Conservation (phyloP, 2,797 vertebrate genomes). For the Lagorchestes hirsutus region DNA sequence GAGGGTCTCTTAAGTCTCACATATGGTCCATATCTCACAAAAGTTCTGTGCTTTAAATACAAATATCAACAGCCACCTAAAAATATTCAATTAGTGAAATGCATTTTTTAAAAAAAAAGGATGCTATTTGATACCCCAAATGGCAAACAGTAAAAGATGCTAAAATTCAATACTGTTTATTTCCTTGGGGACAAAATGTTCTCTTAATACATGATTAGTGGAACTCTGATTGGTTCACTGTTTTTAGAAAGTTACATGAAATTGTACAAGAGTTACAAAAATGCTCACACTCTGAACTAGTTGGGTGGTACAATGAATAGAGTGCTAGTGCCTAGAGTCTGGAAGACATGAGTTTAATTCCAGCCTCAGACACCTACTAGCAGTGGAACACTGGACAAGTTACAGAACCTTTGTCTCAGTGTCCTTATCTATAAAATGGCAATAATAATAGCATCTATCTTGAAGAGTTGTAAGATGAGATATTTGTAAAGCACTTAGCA, state of each 20-base stretch:
- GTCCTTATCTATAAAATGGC: background rate
- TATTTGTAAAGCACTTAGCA: background rate
- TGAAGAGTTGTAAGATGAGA: background rate
- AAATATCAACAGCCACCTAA: background rate
- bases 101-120: background rate
- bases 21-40: background rate
- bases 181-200: background rate
- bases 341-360: background rate
- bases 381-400: background rate
- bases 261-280: background rate
- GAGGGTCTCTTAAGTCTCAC: background rate
- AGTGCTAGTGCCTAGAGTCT: background rate
- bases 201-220: background rate
- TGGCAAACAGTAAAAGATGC: background rate
- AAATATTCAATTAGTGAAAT: background rate
- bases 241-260: background rate
- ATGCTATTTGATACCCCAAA: background rate
- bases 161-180: background rate
- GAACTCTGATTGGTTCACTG: background rate
- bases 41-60: background rate
- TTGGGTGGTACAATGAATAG: background rate
- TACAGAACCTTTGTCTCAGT: background rate
- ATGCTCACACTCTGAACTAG: background rate
- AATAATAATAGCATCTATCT: background rate
- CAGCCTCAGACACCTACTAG: background rate